phyloP scores from a whole-genome alignment of 2,113 vertebrate genomes.

The Campylomormyrus tamandua region DNA sequence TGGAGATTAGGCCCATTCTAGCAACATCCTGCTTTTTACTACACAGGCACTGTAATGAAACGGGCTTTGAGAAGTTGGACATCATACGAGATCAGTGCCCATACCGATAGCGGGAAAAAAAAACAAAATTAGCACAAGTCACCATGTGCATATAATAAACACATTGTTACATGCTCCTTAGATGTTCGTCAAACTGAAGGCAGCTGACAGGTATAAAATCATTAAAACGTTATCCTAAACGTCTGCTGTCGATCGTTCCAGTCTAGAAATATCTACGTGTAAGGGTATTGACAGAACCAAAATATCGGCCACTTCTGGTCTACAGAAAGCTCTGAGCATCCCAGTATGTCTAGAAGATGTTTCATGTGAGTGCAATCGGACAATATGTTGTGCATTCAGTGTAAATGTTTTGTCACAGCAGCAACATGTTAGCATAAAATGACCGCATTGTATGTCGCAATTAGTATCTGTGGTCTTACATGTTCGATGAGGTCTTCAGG shows the following conservation, averaged over 20 bases:
- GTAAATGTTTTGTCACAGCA: slow-evolving; percentile 5
- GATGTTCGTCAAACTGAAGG: not conserved
- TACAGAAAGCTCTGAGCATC: not conserved
- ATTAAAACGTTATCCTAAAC: not conserved
- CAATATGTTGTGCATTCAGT: not conserved
- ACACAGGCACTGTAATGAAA: not conserved
- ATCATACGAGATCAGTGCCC: not conserved
- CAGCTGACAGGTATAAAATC: not conserved
- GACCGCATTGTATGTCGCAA: not conserved
- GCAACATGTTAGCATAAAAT: not conserved
- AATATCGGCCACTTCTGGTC: not conserved
- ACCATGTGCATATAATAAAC: not conserved
- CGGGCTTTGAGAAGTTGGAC: not conserved
- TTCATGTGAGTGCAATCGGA: not conserved
- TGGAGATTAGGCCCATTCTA: not conserved
- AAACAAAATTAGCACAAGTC: not conserved
- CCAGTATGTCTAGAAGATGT: not conserved
- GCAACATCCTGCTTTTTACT: not conserved
- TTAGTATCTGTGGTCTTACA: not conserved
- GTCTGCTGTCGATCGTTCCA: not conserved
- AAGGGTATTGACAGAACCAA: not conserved
- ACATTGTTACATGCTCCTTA: not conserved
- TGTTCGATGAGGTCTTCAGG: not conserved
- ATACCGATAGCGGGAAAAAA: not conserved
- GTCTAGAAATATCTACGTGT: not conserved